A percentile compares a stretch with the other conserved stretches of the same genome.
These are phyloP conservation scores for Cryptotermes secundus DNA, from an alignment of 1,140 invertebrate species.

Conservation along the genomic window DNA sequence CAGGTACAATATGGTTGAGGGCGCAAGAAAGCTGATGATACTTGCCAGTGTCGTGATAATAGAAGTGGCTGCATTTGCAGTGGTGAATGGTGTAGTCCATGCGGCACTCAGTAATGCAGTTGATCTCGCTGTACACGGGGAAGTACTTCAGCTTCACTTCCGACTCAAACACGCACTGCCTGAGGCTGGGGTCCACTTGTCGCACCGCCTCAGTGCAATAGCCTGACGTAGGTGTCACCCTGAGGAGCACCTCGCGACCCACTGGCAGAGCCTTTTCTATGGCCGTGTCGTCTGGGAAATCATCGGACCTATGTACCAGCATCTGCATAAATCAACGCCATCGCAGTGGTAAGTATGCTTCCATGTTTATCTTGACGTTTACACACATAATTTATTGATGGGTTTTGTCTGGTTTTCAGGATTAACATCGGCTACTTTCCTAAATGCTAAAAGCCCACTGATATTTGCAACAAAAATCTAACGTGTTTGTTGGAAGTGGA, in stretches of 20 bases:
- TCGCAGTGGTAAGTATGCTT: too few relatives aligned
- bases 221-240: background rate
- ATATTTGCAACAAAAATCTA: too few relatives aligned
- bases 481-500: too few relatives aligned
- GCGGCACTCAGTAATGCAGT: constrained; percentile 29
- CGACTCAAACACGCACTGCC: constrained; percentile 27
- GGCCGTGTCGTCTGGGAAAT: constrained; percentile 26
- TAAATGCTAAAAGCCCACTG: too few relatives aligned
- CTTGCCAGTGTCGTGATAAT: constrained; percentile 25
- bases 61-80: constrained; percentile 31
- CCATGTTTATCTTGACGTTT: too few relatives aligned
- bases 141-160: constrained; percentile 22
- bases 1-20: too few relatives aligned
- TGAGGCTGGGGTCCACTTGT: background rate
- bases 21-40: too few relatives aligned
- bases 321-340: background rate
- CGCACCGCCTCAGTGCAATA: constrained; percentile 17
- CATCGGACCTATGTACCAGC: constrained; percentile 26
- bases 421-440: too few relatives aligned
- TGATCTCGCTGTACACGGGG: constrained; percentile 26
- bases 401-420: too few relatives aligned
- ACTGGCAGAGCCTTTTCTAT: constrained; percentile 21
- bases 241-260: constrained; percentile 22
- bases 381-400: too few relatives aligned
- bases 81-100: background rate